phyloP scores from a whole-genome alignment of 2,113 vertebrate species.

The Tauraco erythrolophus region DNA sequence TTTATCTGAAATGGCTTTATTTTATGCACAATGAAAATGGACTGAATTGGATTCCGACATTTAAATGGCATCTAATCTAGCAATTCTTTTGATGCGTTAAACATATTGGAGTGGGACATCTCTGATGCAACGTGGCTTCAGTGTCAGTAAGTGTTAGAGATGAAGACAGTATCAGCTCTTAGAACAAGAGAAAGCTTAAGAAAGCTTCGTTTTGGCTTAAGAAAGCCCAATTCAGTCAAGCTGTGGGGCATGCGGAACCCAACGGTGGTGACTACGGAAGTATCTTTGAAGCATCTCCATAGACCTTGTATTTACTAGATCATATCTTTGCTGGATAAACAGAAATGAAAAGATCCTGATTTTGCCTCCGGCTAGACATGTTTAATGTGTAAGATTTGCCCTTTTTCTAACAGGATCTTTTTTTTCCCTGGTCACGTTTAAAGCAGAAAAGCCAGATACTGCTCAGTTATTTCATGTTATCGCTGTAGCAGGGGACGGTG shows the following conservation, averaged over 20 bases:
- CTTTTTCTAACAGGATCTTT: background rate
- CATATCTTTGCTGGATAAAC: constrained; percentile 9
- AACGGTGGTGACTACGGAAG: background rate
- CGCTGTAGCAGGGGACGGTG: background rate
- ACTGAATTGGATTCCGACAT: background rate
- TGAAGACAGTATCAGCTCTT: background rate
- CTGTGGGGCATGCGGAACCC: background rate
- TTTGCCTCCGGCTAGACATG: constrained; percentile 15
- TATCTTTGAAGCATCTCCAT: background rate
- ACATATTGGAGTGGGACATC: background rate
- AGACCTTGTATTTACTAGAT: constrained; percentile 21
- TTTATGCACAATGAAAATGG: background rate
- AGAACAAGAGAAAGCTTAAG: background rate
- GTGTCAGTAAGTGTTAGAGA: background rate
- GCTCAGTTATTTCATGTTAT: constrained; percentile 16
- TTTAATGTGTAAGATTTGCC: constrained; percentile 24
- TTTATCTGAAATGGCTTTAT: constrained; percentile 8
- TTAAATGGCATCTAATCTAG: background rate
- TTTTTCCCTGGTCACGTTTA: background rate
- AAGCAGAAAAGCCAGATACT: background rate
- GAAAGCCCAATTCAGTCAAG: background rate
- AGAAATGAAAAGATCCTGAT: constrained; percentile 14
- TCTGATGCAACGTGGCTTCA: background rate
- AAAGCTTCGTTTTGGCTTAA: background rate
- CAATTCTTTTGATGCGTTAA: background rate